These are phyloP conservation scores for Choloepus hoffmanni DNA, from an alignment of 2,113 vertebrate genomes.

Conservation along the genomic window DNA sequence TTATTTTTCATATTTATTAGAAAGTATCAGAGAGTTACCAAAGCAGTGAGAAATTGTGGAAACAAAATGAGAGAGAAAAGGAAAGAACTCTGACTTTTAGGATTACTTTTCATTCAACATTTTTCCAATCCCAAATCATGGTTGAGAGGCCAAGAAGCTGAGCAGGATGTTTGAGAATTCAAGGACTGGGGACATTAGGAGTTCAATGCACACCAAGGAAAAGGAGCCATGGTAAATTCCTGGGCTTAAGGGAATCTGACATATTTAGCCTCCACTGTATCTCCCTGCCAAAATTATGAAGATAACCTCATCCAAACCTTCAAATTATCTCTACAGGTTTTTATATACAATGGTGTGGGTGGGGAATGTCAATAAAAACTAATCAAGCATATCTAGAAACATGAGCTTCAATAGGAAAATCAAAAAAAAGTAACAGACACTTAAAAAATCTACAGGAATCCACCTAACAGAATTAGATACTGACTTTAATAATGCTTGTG, in stretches of 20 bases:
- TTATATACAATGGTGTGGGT: background rate
- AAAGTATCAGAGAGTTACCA: background rate
- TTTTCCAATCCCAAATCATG: background rate
- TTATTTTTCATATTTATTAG: background rate
- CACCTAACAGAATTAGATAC: background rate
- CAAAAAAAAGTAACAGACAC: background rate
- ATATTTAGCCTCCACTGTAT: background rate
- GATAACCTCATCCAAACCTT: background rate
- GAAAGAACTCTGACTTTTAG: background rate
- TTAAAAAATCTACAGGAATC: background rate
- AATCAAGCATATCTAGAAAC: background rate
- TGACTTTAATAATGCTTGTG: background rate
- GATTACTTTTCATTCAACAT: background rate
- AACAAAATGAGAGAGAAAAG: background rate
- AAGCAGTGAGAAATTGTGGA: background rate
- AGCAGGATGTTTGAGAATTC: background rate
- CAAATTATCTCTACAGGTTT: background rate
- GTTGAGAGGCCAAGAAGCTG: background rate
- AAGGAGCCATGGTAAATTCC: background rate
- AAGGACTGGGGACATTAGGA: background rate
- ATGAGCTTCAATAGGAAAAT: background rate
- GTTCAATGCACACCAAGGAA: accelerated
- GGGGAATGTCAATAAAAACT: background rate
- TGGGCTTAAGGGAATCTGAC: background rate
- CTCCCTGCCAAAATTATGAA: background rate